These are phyloP conservation scores for Heptranchias perlo DNA, from an alignment of 2,113 vertebrate genomes.

Conservation along the genomic window DNA sequence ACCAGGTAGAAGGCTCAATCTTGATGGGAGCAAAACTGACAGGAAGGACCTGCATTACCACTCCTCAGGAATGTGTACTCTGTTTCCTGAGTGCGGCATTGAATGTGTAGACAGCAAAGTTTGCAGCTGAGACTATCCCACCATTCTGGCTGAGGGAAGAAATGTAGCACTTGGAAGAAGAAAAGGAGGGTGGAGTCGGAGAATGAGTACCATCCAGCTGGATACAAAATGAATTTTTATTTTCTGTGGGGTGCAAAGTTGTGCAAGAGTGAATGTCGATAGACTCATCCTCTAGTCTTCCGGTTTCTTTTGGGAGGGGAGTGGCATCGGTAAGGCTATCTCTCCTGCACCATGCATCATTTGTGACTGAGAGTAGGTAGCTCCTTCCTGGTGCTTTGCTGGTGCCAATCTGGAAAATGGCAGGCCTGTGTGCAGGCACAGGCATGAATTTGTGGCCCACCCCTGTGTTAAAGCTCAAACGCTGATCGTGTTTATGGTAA, in stretches of 20 bases:
- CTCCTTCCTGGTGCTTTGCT: not conserved
- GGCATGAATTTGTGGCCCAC: not conserved
- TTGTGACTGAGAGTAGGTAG: not conserved
- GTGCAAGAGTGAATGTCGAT: not conserved
- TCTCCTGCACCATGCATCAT: not conserved
- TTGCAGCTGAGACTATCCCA: not conserved
- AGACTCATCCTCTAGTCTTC: not conserved
- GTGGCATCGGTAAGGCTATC: not conserved
- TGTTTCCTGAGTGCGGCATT: not conserved
- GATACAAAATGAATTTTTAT: not conserved
- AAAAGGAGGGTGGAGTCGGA: not conserved
- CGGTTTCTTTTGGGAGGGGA: too few species aligned
- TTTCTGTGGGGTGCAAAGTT: not conserved
- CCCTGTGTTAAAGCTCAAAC: not conserved
- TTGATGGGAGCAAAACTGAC: not conserved
- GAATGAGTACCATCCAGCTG: not conserved
- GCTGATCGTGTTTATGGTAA: too few species aligned
- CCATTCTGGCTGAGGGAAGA: not conserved
- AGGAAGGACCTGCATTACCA: not conserved
- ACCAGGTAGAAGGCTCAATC: not conserved
- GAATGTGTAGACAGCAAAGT: not conserved
- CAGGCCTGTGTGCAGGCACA: not conserved
- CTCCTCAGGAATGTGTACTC: not conserved
- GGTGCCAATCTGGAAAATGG: not conserved
- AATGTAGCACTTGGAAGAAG: not conserved